Evolutionary conservation across 2,797 vertebrate genomes (phyloP).

Genomic region (Argya squamiceps): DNA sequence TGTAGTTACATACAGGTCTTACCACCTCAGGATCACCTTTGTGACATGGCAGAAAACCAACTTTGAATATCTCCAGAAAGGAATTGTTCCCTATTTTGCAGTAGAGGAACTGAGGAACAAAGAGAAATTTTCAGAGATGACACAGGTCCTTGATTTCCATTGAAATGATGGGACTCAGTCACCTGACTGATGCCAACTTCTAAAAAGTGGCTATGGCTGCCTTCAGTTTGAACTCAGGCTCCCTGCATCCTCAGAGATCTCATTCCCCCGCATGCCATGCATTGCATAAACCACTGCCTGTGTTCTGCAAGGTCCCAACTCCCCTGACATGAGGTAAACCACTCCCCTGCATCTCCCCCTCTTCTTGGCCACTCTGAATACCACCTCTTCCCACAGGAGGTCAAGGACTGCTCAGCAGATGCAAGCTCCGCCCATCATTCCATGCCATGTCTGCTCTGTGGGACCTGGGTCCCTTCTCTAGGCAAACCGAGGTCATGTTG

Average conservation of each 20-base stretch:
- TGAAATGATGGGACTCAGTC: rapidly evolving
- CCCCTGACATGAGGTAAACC: neutral
- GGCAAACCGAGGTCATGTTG: neutral
- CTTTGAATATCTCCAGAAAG: neutral
- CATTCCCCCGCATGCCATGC: neutral
- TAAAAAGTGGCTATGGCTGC: neutral
- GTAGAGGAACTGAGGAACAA: neutral
- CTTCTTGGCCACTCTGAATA: neutral
- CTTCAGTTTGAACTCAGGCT: neutral
- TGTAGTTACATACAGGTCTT: neutral
- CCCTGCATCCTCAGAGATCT: neutral
- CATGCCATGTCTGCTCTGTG: neutral
- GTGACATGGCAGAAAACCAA: neutral
- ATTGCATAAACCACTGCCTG: neutral
- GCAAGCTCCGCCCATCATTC: neutral
- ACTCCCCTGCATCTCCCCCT: neutral
- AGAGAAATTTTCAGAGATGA: neutral
- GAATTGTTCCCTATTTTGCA: neutral
- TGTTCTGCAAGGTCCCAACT: neutral
- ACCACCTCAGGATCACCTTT: neutral
- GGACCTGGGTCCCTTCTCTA: neutral
- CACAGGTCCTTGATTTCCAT: neutral
- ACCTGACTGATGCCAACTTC: neutral
- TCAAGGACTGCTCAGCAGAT: neutral
- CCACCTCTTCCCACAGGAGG: neutral